Evolutionary conservation across 2,113 vertebrate species (phyloP).

Genomic region (Oxygymnocypris stewartii): DNA sequence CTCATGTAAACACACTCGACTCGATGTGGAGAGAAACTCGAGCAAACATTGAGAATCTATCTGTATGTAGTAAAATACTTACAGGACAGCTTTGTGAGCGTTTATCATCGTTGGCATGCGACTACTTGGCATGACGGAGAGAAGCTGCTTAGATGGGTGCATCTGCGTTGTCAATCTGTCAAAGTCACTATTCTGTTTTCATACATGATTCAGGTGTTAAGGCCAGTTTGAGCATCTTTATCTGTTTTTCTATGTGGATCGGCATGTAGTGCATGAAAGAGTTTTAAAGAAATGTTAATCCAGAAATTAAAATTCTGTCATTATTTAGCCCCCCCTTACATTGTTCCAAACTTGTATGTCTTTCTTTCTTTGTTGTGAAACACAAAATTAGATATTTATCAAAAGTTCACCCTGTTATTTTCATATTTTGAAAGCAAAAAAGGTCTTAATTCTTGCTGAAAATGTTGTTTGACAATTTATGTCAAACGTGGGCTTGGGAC

Average conservation of each 20-base stretch:
- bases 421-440: neutral
- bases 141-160: neutral
- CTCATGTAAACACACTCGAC: neutral
- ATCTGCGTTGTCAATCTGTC: constrained; percentile 22
- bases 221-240: neutral
- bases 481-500: neutral
- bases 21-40: neutral
- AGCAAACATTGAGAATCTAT: neutral
- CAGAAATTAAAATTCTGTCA: neutral
- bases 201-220: neutral
- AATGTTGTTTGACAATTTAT: neutral
- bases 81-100: neutral
- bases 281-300: neutral
- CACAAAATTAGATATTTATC: neutral
- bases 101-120: neutral
- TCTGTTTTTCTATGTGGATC: neutral
- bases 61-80: neutral
- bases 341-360: neutral
- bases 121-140: neutral
- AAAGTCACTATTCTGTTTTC: neutral
- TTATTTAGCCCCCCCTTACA: neutral
- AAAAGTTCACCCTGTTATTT: neutral
- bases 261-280: neutral
- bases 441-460: too few relatives aligned
- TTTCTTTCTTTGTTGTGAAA: neutral